Percentiles rank a stretch among this genome's conserved stretches.
Conservation (phyloP, 2,113 vertebrate genomes). For the Semicossyphus pulcher region DNA sequence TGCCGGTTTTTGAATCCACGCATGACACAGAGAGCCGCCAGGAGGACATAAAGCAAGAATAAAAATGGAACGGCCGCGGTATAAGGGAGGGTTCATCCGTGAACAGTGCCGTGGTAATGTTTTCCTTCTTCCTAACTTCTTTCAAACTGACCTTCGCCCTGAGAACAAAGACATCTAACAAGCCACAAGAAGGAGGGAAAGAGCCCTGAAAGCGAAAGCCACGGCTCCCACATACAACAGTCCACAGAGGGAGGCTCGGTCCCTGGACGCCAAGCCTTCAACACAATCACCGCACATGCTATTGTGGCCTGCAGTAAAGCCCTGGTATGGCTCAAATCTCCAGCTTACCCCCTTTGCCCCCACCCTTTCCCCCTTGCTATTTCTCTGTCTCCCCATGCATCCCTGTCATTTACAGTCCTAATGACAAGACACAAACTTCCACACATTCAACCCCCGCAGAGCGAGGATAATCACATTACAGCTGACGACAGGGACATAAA, state of each 20-base stretch:
- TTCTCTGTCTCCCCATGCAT: slow-evolving; percentile 55
- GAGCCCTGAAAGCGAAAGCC: slow-evolving; percentile 69
- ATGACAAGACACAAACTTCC: slow-evolving; percentile 77
- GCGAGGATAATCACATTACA: slow-evolving; percentile 68
- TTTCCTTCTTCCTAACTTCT: slow-evolving; percentile 51
- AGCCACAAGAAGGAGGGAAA: slow-evolving; percentile 75
- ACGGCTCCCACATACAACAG: slow-evolving; percentile 69
- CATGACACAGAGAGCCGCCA: slow-evolving; percentile 68
- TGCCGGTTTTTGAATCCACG: slow-evolving; percentile 68
- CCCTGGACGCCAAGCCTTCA: slow-evolving; percentile 74
- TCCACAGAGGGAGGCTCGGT: slow-evolving; percentile 62
- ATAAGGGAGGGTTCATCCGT: slow-evolving; percentile 69
- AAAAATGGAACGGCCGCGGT: slow-evolving; percentile 41
- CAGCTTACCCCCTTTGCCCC: slow-evolving; percentile 45
- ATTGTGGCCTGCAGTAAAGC: slow-evolving; percentile 77
- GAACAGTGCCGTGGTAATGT: slow-evolving; percentile 65
- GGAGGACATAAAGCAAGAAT: slow-evolving; percentile 64
- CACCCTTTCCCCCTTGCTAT: slow-evolving; percentile 19
- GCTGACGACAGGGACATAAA: slow-evolving; percentile 55
- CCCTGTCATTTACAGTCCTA: slow-evolving; percentile 77
- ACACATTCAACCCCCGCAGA: slow-evolving; percentile 62
- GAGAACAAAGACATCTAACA: slow-evolving; percentile 75
- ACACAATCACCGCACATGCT: slow-evolving; percentile 81
- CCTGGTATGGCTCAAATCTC: slow-evolving; percentile 69
- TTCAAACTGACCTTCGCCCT: slow-evolving; percentile 70